A percentile compares a stretch with the other conserved stretches of the same genome.
Conservation (phyloP, 2,888 invertebrate species). For the Ryuthela nishihirai region DNA sequence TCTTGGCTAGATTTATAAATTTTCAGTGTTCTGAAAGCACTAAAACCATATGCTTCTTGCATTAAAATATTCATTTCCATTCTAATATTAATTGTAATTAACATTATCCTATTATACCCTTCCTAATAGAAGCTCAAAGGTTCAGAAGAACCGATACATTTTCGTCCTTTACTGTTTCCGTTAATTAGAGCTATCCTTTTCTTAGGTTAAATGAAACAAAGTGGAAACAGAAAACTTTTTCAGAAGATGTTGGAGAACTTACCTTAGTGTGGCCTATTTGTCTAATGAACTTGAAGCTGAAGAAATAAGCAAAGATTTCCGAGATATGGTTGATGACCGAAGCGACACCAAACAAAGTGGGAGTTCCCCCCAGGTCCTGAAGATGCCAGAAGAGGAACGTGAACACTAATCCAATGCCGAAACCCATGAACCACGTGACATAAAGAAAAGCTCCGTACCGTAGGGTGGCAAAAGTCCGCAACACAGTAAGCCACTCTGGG, state of each 20-base stretch:
- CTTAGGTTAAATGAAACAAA: no score
- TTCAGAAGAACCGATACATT: no score
- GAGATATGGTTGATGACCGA: conserved; percentile 98
- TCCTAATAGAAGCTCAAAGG: no score
- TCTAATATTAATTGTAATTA: no score
- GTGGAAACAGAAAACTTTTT: background rate
- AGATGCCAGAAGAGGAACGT: conserved; percentile 68
- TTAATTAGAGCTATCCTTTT: no score
- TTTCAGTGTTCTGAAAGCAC: no score
- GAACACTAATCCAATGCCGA: conserved; percentile 97
- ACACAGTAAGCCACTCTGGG: conserved; percentile 89
- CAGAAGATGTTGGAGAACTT: conserved; percentile 37
- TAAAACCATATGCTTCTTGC: no score
- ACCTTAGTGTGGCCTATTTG: conserved; percentile 94
- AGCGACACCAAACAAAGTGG: conserved; percentile 95
- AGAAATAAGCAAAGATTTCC: conserved; percentile 97
- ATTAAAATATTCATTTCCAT: no score
- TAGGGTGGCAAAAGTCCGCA: conserved; percentile 81
- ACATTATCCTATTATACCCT: no score
- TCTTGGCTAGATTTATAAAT: no score
- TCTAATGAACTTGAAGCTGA: conserved; percentile 89
- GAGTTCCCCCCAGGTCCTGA: conserved; percentile 91
- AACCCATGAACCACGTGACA: conserved; percentile 99
- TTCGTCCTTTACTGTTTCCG: no score
- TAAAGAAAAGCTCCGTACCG: conserved; percentile 90